phyloP scores from a whole-genome alignment of 2,797 vertebrate genomes.

The Phaenicophaeus curvirostris region DNA sequence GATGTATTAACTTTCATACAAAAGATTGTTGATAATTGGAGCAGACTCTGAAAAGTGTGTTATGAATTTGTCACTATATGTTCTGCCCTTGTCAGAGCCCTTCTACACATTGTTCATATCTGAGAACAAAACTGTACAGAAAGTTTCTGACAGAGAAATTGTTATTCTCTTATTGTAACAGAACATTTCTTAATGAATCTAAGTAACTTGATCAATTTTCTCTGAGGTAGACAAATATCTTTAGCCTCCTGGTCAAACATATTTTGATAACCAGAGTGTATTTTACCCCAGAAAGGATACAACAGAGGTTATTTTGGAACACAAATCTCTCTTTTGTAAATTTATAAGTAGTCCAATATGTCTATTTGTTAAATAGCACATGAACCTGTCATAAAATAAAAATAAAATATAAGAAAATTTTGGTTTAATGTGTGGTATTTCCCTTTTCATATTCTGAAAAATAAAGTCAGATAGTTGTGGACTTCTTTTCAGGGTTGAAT shows the following conservation, averaged over 20 bases:
- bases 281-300: background rate
- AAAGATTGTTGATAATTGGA: background rate
- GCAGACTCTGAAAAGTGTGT: background rate
- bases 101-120: background rate
- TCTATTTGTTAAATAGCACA: background rate
- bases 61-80: background rate
- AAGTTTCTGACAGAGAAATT: background rate
- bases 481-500: background rate
- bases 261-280: background rate
- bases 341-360: background rate
- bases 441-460: background rate
- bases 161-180: background rate
- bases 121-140: background rate
- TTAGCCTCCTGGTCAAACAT: background rate
- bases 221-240: background rate
- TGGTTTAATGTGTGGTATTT: background rate
- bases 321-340: background rate
- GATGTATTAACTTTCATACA: background rate
- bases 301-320: background rate
- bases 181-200: background rate
- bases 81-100: fast-evolving
- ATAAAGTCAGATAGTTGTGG: background rate
- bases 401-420: background rate
- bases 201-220: background rate
- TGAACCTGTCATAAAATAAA: background rate